phyloP scores from a whole-genome alignment of 2,113 vertebrate species.

The Casuarius casuarius region DNA sequence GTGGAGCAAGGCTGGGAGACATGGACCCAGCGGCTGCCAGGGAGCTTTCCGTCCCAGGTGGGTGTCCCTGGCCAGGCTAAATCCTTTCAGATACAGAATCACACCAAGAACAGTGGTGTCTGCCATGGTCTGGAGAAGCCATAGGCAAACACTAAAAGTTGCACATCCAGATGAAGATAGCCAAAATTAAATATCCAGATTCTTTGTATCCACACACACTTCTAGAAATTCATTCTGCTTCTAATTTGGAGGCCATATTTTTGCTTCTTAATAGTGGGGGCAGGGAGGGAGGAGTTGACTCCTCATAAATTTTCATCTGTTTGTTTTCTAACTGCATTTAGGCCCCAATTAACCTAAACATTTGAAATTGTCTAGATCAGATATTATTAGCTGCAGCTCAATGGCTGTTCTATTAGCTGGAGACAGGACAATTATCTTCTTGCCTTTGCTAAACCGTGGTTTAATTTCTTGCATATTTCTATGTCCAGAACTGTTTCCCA shows the following conservation, averaged over 20 bases:
- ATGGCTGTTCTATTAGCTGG: constrained; percentile 16
- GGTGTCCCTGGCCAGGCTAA: constrained; percentile 11
- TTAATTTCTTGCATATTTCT: constrained; percentile 30
- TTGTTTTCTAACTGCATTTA: not conserved
- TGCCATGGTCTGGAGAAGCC: not conserved
- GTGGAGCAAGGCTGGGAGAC: not conserved
- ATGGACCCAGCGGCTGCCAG: not conserved
- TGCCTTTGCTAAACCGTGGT: constrained; percentile 8
- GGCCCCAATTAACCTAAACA: constrained; percentile 19
- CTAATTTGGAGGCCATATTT: not conserved
- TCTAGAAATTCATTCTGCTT: not conserved
- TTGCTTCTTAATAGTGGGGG: not conserved
- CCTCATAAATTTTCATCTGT: not conserved
- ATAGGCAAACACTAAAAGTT: constrained; percentile 28
- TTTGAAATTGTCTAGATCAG: constrained; percentile 12
- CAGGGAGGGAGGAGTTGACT: not conserved
- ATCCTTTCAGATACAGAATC: constrained; percentile 22
- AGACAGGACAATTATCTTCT: constrained; percentile 22
- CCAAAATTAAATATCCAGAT: not conserved
- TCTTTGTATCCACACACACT: not conserved
- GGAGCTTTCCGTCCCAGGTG: constrained; percentile 22
- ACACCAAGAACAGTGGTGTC: constrained; percentile 22
- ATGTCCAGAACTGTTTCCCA: not conserved
- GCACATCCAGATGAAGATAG: not conserved
- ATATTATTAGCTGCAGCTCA: constrained; percentile 10